Evolutionary conservation across 2,113 vertebrate genomes (phyloP).

Genomic region (Amphilophus citrinellus): DNA sequence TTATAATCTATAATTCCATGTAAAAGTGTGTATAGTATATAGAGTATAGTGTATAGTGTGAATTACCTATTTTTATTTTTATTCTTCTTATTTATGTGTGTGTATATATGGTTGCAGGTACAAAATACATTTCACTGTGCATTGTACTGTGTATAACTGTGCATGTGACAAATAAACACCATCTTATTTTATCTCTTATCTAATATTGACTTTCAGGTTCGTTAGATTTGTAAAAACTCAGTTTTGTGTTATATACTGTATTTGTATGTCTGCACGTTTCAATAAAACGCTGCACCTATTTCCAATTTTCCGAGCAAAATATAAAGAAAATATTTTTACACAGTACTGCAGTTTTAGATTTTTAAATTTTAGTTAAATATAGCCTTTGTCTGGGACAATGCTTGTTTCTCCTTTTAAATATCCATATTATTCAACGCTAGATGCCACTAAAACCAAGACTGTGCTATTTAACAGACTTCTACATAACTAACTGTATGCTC

Average conservation of each 20-base stretch:
- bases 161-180: too few species aligned
- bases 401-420: background rate
- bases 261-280: background rate
- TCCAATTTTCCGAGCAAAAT: background rate
- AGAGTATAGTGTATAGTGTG: too few species aligned
- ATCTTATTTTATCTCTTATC: too few species aligned
- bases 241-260: background rate
- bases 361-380: background rate
- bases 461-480: background rate
- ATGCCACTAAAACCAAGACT: constrained; percentile 33
- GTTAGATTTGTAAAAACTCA: background rate
- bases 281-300: background rate
- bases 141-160: too few species aligned
- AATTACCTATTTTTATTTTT: too few species aligned
- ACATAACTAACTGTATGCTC: background rate
- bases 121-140: too few species aligned
- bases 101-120: too few species aligned
- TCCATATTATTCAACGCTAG: constrained; percentile 17
- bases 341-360: background rate
- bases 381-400: background rate
- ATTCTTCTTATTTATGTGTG: too few species aligned
- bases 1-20: too few species aligned
- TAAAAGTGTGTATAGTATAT: too few species aligned
- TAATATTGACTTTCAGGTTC: background rate
- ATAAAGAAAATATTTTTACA: background rate